A percentile compares a stretch with the other conserved stretches of the same genome.
Conservation (phyloP, 2,888 invertebrate species). For the Mongoloraphidia duomilia region DNA sequence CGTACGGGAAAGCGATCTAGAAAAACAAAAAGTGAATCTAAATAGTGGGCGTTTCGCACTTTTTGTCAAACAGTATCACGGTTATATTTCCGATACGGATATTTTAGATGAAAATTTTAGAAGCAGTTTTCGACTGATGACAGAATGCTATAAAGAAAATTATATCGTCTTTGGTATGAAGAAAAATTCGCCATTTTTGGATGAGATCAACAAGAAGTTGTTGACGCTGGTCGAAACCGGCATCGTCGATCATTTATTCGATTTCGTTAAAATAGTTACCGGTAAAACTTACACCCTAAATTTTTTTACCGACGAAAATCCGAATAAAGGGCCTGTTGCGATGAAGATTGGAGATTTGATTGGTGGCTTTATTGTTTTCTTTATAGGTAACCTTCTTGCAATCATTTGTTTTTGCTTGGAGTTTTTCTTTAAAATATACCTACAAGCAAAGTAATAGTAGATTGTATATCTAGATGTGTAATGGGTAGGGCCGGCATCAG, state of each 20-base stretch:
- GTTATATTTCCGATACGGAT: neutral
- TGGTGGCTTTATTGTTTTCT: constrained; percentile 4
- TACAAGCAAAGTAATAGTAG: too few species aligned
- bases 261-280: neutral
- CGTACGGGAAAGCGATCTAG: neutral
- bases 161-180: neutral
- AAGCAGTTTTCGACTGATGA: neutral
- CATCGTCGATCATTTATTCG: neutral
- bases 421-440: too few species aligned
- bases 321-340: neutral
- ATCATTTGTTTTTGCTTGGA: too few species aligned
- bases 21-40: neutral
- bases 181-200: neutral
- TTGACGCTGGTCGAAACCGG: neutral
- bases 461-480: too few species aligned
- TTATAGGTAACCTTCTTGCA: neutral
- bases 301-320: neutral
- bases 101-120: neutral
- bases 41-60: neutral
- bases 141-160: neutral
- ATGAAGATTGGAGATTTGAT: constrained; percentile 2
- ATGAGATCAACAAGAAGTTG: neutral
- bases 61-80: too few species aligned
- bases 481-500: too few species aligned
- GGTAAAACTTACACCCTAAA: neutral